Conservation (phyloP, 2,113 vertebrate genomes). For the Phocoena sinus region DNA sequence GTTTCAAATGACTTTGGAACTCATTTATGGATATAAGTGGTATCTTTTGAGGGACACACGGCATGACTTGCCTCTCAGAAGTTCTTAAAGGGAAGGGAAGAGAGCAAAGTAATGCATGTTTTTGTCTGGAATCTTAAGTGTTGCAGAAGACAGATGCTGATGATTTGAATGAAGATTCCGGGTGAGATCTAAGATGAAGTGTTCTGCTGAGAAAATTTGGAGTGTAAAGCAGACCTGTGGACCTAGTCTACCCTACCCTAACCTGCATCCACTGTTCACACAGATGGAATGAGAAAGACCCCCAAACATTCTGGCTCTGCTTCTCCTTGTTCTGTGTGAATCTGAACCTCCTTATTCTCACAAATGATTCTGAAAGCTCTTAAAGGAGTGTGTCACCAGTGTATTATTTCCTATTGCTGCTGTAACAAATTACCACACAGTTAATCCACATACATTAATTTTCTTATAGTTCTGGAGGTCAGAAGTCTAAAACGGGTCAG, state of each 20-base stretch:
- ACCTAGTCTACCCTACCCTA: not conserved
- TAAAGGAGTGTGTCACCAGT: not conserved
- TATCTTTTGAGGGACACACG: not conserved
- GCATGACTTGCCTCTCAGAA: not conserved
- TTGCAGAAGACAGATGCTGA: not conserved
- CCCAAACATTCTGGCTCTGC: not conserved
- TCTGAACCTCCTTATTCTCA: not conserved
- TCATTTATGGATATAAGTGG: not conserved
- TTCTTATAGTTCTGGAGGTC: not conserved
- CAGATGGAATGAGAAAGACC: not conserved
- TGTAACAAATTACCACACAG: not conserved
- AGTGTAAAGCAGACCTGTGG: not conserved
- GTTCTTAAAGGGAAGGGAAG: not conserved
- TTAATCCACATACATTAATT: not conserved
- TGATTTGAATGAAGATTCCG: not conserved
- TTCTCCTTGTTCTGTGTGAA: not conserved
- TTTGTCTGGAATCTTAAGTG: not conserved
- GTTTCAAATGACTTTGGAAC: not conserved
- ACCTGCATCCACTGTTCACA: accelerated
- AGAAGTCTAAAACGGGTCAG: not conserved
- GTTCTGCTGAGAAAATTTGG: not conserved
- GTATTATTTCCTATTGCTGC: not conserved
- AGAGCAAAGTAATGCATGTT: not conserved
- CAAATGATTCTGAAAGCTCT: not conserved
- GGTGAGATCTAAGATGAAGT: not conserved